These are phyloP conservation scores for Bathynomus jamesi DNA, from an alignment of 1,140 invertebrate genomes.

Conservation along the genomic window DNA sequence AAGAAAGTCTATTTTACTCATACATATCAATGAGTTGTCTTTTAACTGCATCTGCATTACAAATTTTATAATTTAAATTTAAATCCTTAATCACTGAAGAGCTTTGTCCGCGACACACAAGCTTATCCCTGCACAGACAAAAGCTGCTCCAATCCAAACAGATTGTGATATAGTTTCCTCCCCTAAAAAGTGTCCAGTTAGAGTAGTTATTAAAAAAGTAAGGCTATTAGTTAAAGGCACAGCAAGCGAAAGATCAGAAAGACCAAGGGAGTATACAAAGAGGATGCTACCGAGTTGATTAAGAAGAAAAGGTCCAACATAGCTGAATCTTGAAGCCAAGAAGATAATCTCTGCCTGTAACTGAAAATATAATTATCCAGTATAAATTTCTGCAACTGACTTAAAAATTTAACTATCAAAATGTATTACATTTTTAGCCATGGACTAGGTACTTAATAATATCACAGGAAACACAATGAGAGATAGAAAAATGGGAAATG, in stretches of 20 bases:
- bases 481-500: no score
- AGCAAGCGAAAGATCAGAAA: slow-evolving; percentile 43
- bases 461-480: no score
- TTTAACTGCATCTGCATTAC: no score
- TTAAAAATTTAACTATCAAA: no score
- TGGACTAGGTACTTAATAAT: no score
- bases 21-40: no score
- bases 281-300: slow-evolving; percentile 32
- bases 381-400: not conserved
- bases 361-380: slow-evolving; percentile 15
- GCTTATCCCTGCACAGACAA: slow-evolving; percentile 30
- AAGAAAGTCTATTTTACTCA: no score
- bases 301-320: slow-evolving; percentile 26
- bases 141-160: slow-evolving; percentile 28
- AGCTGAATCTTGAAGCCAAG: slow-evolving; percentile 25
- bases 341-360: slow-evolving; percentile 28
- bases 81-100: not conserved
- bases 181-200: slow-evolving; percentile 42
- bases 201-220: slow-evolving; percentile 44
- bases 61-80: no score
- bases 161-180: slow-evolving; percentile 39
- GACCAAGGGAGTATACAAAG: slow-evolving; percentile 27
- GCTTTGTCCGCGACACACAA: slow-evolving; percentile 33
- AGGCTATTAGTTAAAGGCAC: slow-evolving; percentile 46
- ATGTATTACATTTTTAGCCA: no score